Conservation (phyloP, 2,888 invertebrate species). For the Zhuqinia jingwanae region DNA sequence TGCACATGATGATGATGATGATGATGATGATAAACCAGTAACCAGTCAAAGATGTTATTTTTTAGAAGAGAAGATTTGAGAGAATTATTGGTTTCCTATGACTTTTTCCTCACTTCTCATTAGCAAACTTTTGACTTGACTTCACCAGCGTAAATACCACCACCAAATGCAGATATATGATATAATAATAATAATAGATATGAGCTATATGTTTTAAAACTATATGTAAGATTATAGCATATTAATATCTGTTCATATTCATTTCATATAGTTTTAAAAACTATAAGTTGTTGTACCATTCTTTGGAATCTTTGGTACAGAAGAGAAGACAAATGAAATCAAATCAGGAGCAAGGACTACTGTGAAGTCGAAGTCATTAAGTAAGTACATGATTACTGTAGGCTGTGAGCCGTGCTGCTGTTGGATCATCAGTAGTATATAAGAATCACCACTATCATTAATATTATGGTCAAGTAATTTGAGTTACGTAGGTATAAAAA, state of each 20-base stretch:
- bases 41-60: neutral
- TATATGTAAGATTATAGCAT: neutral
- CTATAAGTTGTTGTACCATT: neutral
- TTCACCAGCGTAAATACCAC: neutral
- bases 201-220: too few species aligned
- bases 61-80: neutral
- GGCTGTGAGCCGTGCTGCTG: conserved; percentile 6
- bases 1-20: neutral
- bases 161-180: neutral
- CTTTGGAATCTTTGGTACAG: too few species aligned
- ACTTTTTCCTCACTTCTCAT: conserved; percentile 18
- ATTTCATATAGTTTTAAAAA: neutral
- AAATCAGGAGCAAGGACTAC: conserved; percentile 12
- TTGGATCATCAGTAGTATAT: conserved; percentile 22
- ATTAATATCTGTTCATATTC: neutral
- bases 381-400: conserved; percentile 25
- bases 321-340: neutral
- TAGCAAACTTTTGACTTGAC: neutral
- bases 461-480: conserved; percentile 15
- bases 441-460: neutral
- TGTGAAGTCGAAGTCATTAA: conserved; percentile 23
- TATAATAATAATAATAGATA: neutral
- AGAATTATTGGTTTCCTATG: conserved; percentile 15
- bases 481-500: too few species aligned
- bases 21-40: too few species aligned